Evolutionary conservation across 2,797 vertebrate genomes (phyloP), one percentile per base, ranked within the genome.

Genomic region (Morus bassanus): DNA sequence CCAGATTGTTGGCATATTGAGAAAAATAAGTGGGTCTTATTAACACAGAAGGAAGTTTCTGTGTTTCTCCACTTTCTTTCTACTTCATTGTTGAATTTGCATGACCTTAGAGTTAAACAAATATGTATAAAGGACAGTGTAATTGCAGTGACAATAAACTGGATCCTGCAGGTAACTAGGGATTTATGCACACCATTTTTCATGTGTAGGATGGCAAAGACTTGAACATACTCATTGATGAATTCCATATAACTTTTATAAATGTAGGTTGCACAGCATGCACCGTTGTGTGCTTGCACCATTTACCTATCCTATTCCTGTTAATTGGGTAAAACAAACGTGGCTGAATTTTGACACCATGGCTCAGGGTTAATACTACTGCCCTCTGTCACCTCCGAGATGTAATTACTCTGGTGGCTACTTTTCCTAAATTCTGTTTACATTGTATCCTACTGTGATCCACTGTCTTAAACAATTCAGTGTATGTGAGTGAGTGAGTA

Each of bases 81-180:
- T 93, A 50, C 35, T 79, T 92, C 45, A 37, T 16, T 96, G 83
- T 86, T 91, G 84, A 91, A 88, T 95, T 89, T 81, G 14, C 18
- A 7, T 90, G 79, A 94, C 89, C 57, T 93, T 75, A 73, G 51
- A 83, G 91, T 95, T 95, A 91, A 89, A 88, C 65, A 91, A 93
- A 91, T 95, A 89, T 60, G 73, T 72, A 39, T 85, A 92, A 86
- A 86, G 85, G 39, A 82, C 61, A 81, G 19, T 82, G 43, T 84
- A 93, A 81, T 30, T 92, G 48, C 68, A 87, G 16, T 92, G 61
- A 67, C 39, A 82, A 65, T 92, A 94, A 93, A 75, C 61, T 83
- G 80, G 48, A 41, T 94, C 37, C 43, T 93, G 43, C 37, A 77
- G n/a, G 45, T 75, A 94, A 43, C 64, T 80, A n/a, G 22, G 33